phyloP scores from a whole-genome alignment of 1,140 invertebrate genomes.

The Drosophila tani region DNA sequence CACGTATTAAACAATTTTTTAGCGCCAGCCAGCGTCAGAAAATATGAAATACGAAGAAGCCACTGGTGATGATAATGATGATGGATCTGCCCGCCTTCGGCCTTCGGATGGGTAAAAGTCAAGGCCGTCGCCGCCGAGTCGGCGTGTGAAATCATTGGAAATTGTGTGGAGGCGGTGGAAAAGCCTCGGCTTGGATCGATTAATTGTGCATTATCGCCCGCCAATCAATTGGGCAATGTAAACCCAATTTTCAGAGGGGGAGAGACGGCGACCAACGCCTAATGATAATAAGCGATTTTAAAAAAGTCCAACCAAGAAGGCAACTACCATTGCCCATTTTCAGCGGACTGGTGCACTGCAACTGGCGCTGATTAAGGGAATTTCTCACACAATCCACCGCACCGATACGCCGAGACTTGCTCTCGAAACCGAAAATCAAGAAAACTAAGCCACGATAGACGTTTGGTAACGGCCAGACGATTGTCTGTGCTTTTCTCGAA shows the following conservation, averaged over 20 bases:
- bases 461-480: conserved; percentile 43
- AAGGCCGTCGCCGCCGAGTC: conserved; percentile 43
- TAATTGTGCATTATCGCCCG: conserved; percentile 23
- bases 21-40: conserved; percentile 3
- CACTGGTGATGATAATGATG: conserved; percentile 19
- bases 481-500: conserved; percentile 69
- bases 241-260: not conserved
- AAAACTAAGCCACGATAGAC: conserved; percentile 59
- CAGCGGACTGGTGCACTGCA: conserved; percentile 53
- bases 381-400: conserved; percentile 68
- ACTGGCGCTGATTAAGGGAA: conserved; percentile 76
- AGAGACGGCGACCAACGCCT: conserved; percentile 47
- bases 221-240: conserved; percentile 35
- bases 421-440: conserved; percentile 45
- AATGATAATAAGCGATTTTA: conserved; percentile 55
- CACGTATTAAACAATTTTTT: conserved; percentile 60
- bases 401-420: conserved; percentile 33
- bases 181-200: conserved; percentile 16
- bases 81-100: conserved; percentile 13
- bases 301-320: conserved; percentile 11
- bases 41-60: conserved; percentile 32
- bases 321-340: conserved; percentile 47
- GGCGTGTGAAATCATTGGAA: conserved; percentile 41
- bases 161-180: conserved; percentile 29
- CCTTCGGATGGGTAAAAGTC: conserved; percentile 58